Conservation (phyloP, 2,113 vertebrate species). For the human (Homo sapiens) region DNA sequence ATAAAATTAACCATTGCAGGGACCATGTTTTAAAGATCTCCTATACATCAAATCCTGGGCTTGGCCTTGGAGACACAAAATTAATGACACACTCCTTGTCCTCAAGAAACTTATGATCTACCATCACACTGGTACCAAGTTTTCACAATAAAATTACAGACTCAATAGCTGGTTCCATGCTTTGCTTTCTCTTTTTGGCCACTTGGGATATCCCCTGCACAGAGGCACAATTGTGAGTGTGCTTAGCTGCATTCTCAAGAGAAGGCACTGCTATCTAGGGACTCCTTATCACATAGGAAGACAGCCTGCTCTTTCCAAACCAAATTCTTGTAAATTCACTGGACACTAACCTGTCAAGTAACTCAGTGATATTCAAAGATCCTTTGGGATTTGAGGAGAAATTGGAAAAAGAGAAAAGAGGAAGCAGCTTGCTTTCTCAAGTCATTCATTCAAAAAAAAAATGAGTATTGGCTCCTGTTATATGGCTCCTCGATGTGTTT, state of each 20-base stretch:
- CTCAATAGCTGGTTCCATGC: background rate
- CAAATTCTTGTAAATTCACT: constrained; percentile 40
- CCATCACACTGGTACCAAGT: background rate
- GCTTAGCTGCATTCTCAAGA: background rate
- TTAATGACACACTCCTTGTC: background rate
- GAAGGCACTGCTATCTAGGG: background rate
- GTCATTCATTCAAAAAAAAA: background rate
- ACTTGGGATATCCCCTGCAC: background rate
- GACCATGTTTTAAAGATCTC: background rate
- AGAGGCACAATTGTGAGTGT: background rate
- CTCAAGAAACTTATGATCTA: background rate
- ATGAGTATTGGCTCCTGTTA: background rate
- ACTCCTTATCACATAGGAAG: background rate
- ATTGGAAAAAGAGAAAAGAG: background rate
- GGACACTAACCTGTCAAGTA: background rate
- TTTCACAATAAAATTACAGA: background rate
- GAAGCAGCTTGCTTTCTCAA: constrained; percentile 11
- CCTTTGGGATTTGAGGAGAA: constrained; percentile 33
- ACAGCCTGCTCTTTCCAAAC: constrained; percentile 39
- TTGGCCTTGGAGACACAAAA: background rate
- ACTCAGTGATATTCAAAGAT: background rate
- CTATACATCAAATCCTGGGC: background rate
- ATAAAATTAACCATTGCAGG: background rate
- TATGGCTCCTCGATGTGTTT: too few relatives aligned
- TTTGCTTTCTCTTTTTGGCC: background rate